Conservation (phyloP, 2,797 vertebrate species). For the Protosalanx chinensis region DNA sequence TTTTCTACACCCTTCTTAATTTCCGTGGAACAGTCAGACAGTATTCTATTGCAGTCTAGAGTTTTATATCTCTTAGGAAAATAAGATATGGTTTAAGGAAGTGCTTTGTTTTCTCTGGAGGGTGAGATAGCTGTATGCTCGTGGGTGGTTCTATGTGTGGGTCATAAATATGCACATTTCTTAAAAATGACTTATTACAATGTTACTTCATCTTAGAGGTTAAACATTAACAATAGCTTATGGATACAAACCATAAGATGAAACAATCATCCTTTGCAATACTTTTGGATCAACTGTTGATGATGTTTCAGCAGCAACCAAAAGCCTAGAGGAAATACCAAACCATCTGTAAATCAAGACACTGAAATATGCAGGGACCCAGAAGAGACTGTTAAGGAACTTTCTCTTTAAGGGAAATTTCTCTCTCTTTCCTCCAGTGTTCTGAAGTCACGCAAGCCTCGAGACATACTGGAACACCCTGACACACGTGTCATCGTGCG, state of each 20-base stretch:
- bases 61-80: constrained; percentile 37
- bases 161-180: constrained; percentile 9
- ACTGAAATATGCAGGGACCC: constrained; percentile 39
- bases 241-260: background rate
- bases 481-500: background rate
- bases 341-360: constrained; percentile 62
- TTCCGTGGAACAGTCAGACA: constrained; percentile 52
- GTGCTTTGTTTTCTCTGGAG: constrained; percentile 52
- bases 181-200: background rate
- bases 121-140: constrained; percentile 29
- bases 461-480: constrained; percentile 6
- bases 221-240: constrained; percentile 1
- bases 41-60: constrained; percentile 44
- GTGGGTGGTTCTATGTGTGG: constrained; percentile 19
- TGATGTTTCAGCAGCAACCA: constrained; percentile 45
- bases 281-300: constrained; percentile 44
- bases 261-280: constrained; percentile 25
- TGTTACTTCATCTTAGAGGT: background rate
- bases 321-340: constrained; percentile 60
- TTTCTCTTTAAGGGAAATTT: constrained; percentile 39
- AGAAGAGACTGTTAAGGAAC: constrained; percentile 38
- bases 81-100: constrained; percentile 66
- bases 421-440: constrained; percentile 37
- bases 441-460: constrained; percentile 29
- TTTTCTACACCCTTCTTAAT: constrained; percentile 48